Conservation (phyloP, 2,888 invertebrate species). For the Plemyria rubiginata region DNA sequence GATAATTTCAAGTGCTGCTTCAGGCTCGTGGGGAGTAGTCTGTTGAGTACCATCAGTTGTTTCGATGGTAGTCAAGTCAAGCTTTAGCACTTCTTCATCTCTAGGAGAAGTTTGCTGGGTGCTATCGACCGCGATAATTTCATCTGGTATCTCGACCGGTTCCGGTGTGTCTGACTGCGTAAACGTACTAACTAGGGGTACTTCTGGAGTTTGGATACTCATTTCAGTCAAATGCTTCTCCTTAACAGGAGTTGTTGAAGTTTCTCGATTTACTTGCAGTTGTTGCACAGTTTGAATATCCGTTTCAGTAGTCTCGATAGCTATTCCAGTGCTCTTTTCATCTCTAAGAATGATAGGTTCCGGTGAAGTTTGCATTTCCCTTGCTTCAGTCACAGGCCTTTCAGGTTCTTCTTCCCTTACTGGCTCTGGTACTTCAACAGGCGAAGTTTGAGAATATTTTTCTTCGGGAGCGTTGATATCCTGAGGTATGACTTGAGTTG, state of each 20-base stretch:
- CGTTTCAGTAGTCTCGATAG: slow-evolving; percentile 69
- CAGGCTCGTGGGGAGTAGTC: slow-evolving; percentile 57
- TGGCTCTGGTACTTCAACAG: slow-evolving; percentile 53
- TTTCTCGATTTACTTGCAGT: slow-evolving; percentile 68
- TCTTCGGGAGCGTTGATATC: slow-evolving; percentile 71
- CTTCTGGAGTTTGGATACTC: slow-evolving; percentile 71
- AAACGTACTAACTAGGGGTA: slow-evolving; percentile 64
- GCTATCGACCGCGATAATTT: slow-evolving; percentile 51
- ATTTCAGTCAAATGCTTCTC: slow-evolving; percentile 63
- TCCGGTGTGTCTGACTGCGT: slow-evolving; percentile 76
- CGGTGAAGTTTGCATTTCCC: slow-evolving; percentile 85
- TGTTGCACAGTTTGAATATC: slow-evolving; percentile 68
- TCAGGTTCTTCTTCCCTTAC: slow-evolving; percentile 50
- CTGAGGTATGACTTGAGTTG: slow-evolving; percentile 80
- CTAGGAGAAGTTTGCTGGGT: slow-evolving; percentile 61
- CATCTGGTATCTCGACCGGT: slow-evolving; percentile 43
- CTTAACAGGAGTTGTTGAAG: slow-evolving; percentile 68
- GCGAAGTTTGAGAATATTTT: slow-evolving; percentile 80
- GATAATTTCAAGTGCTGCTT: slow-evolving; percentile 28
- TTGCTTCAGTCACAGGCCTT: slow-evolving; percentile 72
- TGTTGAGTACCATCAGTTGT: slow-evolving; percentile 55
- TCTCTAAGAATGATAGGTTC: slow-evolving; percentile 59
- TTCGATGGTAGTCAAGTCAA: slow-evolving; percentile 46
- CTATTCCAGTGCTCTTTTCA: slow-evolving; percentile 72
- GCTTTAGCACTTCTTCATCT: slow-evolving; percentile 46